A percentile compares a stretch with the other conserved stretches of the same genome.
These are phyloP conservation scores for Drosophila asahinai DNA, from an alignment of 1,140 invertebrate species.

Conservation along the genomic window DNA sequence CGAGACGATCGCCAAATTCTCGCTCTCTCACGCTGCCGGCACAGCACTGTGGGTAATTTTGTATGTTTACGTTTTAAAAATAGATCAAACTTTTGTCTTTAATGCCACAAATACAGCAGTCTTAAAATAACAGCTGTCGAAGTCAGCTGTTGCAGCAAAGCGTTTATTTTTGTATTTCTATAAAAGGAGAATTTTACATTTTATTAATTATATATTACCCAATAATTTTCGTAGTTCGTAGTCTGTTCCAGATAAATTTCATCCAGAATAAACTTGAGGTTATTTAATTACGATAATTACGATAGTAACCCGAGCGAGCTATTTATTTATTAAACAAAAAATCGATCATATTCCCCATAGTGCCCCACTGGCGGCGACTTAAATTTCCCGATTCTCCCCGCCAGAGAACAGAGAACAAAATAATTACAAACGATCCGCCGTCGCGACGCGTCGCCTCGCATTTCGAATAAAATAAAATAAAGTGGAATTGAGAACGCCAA, in stretches of 20 bases:
- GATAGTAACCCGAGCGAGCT: too few relatives aligned
- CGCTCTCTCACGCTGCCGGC: constrained; percentile 8
- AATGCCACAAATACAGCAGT: background rate
- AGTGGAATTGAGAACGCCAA: constrained; percentile 26
- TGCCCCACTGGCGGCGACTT: background rate
- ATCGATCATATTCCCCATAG: background rate
- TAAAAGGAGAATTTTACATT: too few relatives aligned
- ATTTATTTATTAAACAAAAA: too few relatives aligned
- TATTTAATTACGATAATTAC: too few relatives aligned
- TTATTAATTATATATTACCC: too few relatives aligned
- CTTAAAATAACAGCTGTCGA: too few relatives aligned
- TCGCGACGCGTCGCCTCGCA: constrained; percentile 2
- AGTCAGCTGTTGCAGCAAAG: background rate
- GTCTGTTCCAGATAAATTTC: too few relatives aligned
- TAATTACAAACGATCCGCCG: constrained; percentile 32
- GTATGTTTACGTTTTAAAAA: background rate
- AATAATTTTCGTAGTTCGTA: too few relatives aligned
- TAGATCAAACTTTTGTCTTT: background rate
- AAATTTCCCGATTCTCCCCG: constrained; percentile 17
- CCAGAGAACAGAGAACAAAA: constrained; percentile 2
- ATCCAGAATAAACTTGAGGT: too few relatives aligned
- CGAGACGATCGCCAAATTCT: constrained; percentile 6
- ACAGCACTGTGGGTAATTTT: background rate
- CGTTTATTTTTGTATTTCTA: too few relatives aligned
- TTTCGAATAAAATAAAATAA: constrained; percentile 20